Conservation (phyloP, 2,113 vertebrate genomes). For the Mesoclemmys tuberculata region DNA sequence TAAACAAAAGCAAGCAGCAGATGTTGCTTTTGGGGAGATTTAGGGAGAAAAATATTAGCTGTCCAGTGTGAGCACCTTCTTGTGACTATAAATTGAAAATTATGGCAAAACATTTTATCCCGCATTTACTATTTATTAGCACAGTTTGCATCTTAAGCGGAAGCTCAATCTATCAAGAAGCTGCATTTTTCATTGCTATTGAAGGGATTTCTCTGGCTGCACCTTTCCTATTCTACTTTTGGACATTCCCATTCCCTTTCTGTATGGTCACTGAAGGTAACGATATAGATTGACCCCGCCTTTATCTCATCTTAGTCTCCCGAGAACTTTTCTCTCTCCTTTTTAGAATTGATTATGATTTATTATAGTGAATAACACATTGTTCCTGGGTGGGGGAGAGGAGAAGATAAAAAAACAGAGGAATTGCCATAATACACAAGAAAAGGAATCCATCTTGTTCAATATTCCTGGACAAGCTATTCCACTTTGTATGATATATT, state of each 20-base stretch:
- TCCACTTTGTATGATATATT: neutral
- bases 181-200: neutral
- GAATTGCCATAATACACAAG: neutral
- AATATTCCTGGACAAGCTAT: neutral
- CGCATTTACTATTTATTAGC: neutral
- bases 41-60: neutral
- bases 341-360: neutral
- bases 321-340: neutral
- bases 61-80: neutral
- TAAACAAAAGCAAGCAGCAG: constrained; percentile 35
- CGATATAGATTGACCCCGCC: neutral
- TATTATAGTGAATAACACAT: neutral
- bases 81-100: neutral
- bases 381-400: neutral
- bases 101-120: neutral
- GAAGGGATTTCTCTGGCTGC: neutral
- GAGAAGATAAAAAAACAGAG: neutral
- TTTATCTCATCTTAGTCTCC: neutral
- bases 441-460: neutral
- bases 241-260: neutral
- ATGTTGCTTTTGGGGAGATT: constrained; percentile 13
- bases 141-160: neutral
- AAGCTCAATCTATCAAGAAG: neutral
- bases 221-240: neutral
- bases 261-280: accelerated